Evolutionary conservation across 2,113 vertebrate genomes (phyloP), one percentile per base, ranked within the genome.

Genomic region (Steatornis caripensis): DNA sequence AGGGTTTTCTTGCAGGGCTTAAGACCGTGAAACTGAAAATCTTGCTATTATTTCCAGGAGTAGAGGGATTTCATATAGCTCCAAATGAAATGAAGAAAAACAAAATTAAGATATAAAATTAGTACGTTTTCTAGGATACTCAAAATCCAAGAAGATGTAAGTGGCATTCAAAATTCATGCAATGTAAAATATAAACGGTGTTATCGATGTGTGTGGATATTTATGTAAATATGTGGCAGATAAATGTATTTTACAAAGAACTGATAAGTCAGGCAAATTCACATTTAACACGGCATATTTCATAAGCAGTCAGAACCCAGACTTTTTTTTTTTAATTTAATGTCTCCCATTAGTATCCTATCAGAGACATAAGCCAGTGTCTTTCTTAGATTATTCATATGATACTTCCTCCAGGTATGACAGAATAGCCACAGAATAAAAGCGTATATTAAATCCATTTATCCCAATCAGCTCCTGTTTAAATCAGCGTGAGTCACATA

Each of bases 401-500:
- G 65, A 78, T 93, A 68, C 87, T 91, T 98, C 95, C 95, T 83
- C 91, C 82, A 97, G 97, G 92, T 97, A 96, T 93, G 98, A 97
- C 95, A 97, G 98, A 98, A 98, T 72, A 97, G 94, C 96, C 97
- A 97, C 94, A 95, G 95, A 97, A 91, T 98, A 97, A 93, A 98
- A 97, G 94, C 95, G 97, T 71, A 91, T 95, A 97, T 97, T 97
- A 98, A 98, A 97, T 95, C 96, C 96, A 98, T 97, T 98, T 97
- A 98, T 97, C 98, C 97, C 95, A 98, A 98, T 98, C 97, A 97
- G 93, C 49, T 95, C 93, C 94, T 69, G 46, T 98, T 98, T 97
- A 96, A 98, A 98, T 97, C 96, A 97, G 97, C 57, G 43, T 76
- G 92, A 92, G 90, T 87, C 95, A 93, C 91, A 93, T 80, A 89